Conservation (phyloP, 2,797 vertebrate species). For the Mycteria americana region DNA sequence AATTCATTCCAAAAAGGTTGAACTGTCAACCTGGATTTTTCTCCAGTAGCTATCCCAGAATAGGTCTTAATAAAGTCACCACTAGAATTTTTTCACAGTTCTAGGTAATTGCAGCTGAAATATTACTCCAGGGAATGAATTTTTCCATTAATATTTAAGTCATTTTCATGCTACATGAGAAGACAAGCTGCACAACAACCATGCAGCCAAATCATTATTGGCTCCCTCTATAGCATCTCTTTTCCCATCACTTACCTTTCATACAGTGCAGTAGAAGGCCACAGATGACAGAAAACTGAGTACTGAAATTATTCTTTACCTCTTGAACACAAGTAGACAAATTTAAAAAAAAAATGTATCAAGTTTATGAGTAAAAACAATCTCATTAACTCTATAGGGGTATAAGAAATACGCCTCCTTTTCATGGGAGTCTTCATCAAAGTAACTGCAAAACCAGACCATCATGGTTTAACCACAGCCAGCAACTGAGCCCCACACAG, state of each 20-base stretch:
- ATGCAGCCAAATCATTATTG: neutral
- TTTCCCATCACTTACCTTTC: neutral
- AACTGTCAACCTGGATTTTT: neutral
- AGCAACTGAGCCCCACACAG: too few species aligned
- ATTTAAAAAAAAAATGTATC: neutral
- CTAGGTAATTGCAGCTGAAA: neutral
- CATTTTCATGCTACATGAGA: neutral
- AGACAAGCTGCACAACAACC: neutral
- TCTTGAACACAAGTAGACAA: fast-evolving
- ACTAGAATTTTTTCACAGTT: neutral
- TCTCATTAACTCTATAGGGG: neutral
- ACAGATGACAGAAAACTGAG: neutral
- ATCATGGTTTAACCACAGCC: too few species aligned
- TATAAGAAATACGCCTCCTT: neutral
- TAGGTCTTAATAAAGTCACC: neutral
- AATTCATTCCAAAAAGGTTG: neutral
- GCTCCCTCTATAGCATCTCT: neutral
- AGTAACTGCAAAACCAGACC: neutral
- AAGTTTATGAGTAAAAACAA: neutral
- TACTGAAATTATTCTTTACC: neutral
- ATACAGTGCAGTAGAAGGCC: neutral
- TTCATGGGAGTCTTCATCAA: neutral
- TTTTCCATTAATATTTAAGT: neutral
- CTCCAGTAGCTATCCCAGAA: neutral
- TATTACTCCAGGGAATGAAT: neutral